phyloP scores from a whole-genome alignment of 1,140 invertebrate species.

The Apocrypta bakeri region DNA sequence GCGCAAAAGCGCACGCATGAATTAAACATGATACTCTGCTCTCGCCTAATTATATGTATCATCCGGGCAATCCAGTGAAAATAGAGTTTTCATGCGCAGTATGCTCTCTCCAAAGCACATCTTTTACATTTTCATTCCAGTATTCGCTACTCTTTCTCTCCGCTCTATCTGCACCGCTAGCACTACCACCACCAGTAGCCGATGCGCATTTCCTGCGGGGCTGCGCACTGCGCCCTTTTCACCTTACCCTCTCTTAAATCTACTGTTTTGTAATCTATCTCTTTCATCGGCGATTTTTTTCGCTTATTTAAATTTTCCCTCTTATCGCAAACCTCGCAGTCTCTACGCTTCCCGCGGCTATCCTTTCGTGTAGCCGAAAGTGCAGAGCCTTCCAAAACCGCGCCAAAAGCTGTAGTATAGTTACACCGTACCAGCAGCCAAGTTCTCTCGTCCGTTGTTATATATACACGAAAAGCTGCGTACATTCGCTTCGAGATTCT shows the following conservation, averaged over 20 bases:
- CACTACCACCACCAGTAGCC: neutral
- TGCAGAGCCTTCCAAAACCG: neutral
- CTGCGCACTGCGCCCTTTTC: constrained; percentile 25
- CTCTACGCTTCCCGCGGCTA: neutral
- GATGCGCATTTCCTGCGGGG: neutral
- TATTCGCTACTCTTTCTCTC: neutral
- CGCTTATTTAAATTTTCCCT: constrained; percentile 14
- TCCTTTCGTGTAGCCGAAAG: neutral
- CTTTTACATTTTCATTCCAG: constrained; percentile 31
- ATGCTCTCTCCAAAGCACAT: constrained; percentile 12
- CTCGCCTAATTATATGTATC: constrained; percentile 33
- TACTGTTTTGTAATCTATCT: constrained; percentile 33
- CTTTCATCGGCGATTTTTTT: constrained; percentile 21
- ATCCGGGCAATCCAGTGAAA: constrained; percentile 12
- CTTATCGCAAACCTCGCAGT: neutral
- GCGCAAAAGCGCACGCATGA: neutral
- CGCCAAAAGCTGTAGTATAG: neutral
- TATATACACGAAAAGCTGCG: neutral
- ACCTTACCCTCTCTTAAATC: neutral
- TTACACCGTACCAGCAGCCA: neutral
- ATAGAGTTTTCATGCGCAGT: constrained; percentile 25
- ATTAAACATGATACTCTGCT: constrained; percentile 32
- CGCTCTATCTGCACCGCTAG: neutral
- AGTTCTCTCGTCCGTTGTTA: neutral
- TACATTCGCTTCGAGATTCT: neutral